phyloP scores from a whole-genome alignment of 2,113 vertebrate genomes.

The Campylomormyrus numenius region DNA sequence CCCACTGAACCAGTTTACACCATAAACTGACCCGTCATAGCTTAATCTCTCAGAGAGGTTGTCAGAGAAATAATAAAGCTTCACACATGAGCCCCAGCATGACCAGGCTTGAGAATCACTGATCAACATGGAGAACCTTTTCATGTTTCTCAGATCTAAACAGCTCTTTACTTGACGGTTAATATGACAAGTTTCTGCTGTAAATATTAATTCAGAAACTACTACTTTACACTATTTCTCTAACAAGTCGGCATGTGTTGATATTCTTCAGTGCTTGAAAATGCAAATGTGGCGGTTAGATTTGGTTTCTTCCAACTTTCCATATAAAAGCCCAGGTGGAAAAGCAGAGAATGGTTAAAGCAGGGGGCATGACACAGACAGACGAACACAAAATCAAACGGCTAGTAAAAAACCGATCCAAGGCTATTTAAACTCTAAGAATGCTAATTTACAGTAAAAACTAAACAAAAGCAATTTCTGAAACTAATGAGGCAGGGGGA shows the following conservation, averaged over 20 bases:
- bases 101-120: neutral
- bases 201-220: neutral
- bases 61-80: neutral
- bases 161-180: neutral
- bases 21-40: neutral
- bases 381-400: neutral
- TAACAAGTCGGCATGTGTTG: neutral
- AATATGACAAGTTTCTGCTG: neutral
- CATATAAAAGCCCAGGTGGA: neutral
- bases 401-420: neutral
- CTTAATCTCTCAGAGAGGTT: neutral
- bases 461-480: neutral
- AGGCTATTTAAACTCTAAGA: neutral
- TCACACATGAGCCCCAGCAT: neutral
- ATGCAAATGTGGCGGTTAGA: neutral
- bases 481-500: neutral
- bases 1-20: neutral
- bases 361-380: neutral
- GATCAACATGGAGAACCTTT: neutral
- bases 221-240: neutral
- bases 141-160: neutral
- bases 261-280: neutral
- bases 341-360: conserved; percentile 3
- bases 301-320: neutral
- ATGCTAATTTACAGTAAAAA: neutral